Conservation (phyloP, 1,140 invertebrate genomes). For the Meloidogyne chitwoodi region DNA sequence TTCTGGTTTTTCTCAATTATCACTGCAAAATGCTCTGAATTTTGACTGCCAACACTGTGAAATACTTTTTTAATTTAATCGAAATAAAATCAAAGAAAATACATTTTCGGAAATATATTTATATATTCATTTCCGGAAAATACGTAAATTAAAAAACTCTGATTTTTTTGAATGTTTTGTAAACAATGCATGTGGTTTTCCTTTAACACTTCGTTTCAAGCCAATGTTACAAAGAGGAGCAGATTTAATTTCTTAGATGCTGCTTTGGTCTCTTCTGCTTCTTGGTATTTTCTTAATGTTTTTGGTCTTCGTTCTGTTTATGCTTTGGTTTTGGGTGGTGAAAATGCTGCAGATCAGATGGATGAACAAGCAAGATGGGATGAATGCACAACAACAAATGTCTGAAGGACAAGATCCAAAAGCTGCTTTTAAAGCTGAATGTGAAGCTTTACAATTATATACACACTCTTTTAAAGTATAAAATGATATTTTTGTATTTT, state of each 20-base stretch:
- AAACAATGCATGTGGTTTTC: too few species aligned
- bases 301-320: conserved; percentile 97
- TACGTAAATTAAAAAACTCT: too few species aligned
- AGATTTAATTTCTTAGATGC: conserved; percentile 90
- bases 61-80: too few species aligned
- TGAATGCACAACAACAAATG: conserved; percentile 15
- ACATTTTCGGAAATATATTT: too few species aligned
- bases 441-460: conserved; percentile 92
- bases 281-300: conserved; percentile 99
- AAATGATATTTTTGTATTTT: background rate
- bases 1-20: conserved; percentile 23
- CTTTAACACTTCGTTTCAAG: conserved; percentile 91
- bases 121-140: too few species aligned
- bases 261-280: conserved; percentile 98
- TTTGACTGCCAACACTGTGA: background rate
- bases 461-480: conserved; percentile 31
- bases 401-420: conserved; percentile 73
- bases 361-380: conserved; percentile 38
- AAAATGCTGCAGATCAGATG: conserved; percentile 70
- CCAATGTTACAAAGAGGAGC: conserved; percentile 98
- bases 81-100: too few species aligned
- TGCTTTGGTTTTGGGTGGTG: conserved; percentile 91
- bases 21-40: conserved; percentile 19
- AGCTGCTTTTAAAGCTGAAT: conserved; percentile 96
- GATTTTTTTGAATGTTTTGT: too few species aligned